These are phyloP conservation scores for Drosophila prosaltans DNA, from an alignment of 1,140 invertebrate species.

Conservation along the genomic window DNA sequence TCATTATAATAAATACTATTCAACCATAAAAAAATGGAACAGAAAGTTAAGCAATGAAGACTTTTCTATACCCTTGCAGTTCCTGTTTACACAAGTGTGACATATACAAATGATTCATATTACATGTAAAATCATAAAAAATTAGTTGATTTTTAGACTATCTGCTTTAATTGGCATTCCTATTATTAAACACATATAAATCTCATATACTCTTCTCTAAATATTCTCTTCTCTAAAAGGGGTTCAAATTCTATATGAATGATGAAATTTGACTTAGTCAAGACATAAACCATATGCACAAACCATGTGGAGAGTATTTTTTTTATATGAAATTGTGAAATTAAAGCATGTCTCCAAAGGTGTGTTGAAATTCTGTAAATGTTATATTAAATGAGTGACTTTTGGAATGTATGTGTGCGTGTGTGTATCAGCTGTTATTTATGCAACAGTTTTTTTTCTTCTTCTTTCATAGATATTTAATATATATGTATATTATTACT, in stretches of 20 bases:
- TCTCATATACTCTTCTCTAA: too few relatives aligned
- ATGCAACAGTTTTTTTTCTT: conserved; percentile 17
- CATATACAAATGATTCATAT: too few relatives aligned
- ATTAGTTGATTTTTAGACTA: too few relatives aligned
- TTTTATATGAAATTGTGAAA: background rate
- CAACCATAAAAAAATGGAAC: too few relatives aligned
- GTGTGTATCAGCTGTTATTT: conserved; percentile 15
- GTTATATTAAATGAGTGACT: background rate
- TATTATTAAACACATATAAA: too few relatives aligned
- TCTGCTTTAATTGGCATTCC: too few relatives aligned
- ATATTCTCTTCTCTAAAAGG: too few relatives aligned
- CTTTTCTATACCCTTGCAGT: too few relatives aligned
- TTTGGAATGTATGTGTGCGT: conserved; percentile 1
- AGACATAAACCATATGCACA: conserved; percentile 34
- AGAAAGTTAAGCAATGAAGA: too few relatives aligned
- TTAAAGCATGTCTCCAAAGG: background rate
- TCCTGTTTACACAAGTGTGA: too few relatives aligned
- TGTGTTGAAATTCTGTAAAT: background rate
- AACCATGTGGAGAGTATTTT: background rate
- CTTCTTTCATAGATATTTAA: conserved; percentile 30
- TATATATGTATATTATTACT: conserved; percentile 48
- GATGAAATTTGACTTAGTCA: background rate
- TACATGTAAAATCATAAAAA: too few relatives aligned
- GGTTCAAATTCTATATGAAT: too few relatives aligned
- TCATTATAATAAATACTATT: background rate